These are phyloP conservation scores for Cyphomyrus plagiostoma DNA, from an alignment of 2,113 vertebrate species.

Conservation along the genomic window DNA sequence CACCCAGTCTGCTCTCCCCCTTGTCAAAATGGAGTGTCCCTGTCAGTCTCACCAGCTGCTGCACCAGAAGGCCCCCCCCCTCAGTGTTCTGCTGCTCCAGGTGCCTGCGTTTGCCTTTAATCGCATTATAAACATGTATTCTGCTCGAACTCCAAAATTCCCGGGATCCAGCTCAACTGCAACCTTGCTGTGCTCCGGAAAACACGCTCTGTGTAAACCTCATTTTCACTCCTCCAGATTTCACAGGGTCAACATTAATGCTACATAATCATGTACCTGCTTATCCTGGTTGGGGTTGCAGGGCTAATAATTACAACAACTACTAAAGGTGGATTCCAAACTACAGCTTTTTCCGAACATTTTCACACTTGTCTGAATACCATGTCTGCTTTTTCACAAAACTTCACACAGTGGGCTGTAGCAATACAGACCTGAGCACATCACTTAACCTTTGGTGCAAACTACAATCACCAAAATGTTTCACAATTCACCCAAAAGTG, in stretches of 20 bases:
- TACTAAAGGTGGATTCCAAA: background rate
- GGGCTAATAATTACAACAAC: background rate
- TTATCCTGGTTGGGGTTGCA: background rate
- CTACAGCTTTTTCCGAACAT: background rate
- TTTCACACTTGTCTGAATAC: too few relatives aligned
- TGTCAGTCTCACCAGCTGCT: slow-evolving; percentile 67
- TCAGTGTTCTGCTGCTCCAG: slow-evolving; percentile 16
- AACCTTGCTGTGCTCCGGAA: background rate
- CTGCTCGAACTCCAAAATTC: background rate
- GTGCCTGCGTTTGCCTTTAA: background rate
- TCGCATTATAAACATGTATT: slow-evolving; percentile 7
- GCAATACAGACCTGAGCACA: too few relatives aligned
- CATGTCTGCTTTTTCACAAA: too few relatives aligned
- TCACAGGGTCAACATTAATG: background rate
- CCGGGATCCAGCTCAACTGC: background rate
- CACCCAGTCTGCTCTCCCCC: slow-evolving; percentile 55
- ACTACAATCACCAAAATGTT: too few relatives aligned
- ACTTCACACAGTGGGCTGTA: too few relatives aligned
- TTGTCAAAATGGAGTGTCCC: slow-evolving; percentile 62
- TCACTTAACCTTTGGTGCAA: too few relatives aligned
- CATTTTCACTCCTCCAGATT: background rate
- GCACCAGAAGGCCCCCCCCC: slow-evolving; percentile 51
- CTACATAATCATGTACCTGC: background rate
- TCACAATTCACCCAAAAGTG: too few relatives aligned
- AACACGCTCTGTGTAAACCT: background rate